phyloP scores from a whole-genome alignment of 2,113 vertebrate genomes.

The Peromyscus maniculatus region DNA sequence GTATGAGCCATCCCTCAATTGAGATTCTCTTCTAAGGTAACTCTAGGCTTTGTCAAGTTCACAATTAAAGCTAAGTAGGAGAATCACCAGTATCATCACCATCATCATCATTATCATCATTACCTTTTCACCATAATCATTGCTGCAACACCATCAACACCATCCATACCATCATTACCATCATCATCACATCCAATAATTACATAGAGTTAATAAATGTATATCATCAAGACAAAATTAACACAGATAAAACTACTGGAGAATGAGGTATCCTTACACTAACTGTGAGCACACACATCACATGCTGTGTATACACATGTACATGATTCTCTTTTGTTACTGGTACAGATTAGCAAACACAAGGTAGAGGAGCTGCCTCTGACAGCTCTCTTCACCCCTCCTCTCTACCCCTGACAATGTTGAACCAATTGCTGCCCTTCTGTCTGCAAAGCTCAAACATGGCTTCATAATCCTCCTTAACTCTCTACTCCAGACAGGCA shows the following conservation, averaged over 20 bases:
- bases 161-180: not conserved
- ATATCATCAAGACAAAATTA: constrained; percentile 36
- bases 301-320: not conserved
- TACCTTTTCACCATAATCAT: not conserved
- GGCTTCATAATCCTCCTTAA: constrained; percentile 46
- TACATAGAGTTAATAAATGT: constrained; percentile 52
- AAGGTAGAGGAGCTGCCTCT: not conserved
- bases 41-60: not conserved
- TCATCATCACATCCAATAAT: too few species aligned
- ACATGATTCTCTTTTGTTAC: not conserved
- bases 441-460: not conserved
- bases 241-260: constrained; percentile 41
- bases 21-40: not conserved
- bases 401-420: not conserved
- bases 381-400: not conserved
- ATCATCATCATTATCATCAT: not conserved
- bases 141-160: not conserved
- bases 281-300: not conserved
- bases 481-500: not conserved
- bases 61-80: not conserved
- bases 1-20: not conserved
- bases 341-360: not conserved
- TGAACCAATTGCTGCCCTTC: not conserved
- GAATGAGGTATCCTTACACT: not conserved
- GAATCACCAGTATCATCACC: not conserved